Evolutionary conservation across 1,140 invertebrate species (phyloP), one percentile per base, ranked within the genome.

Genomic region (Temnothorax curvispinosus): DNA sequence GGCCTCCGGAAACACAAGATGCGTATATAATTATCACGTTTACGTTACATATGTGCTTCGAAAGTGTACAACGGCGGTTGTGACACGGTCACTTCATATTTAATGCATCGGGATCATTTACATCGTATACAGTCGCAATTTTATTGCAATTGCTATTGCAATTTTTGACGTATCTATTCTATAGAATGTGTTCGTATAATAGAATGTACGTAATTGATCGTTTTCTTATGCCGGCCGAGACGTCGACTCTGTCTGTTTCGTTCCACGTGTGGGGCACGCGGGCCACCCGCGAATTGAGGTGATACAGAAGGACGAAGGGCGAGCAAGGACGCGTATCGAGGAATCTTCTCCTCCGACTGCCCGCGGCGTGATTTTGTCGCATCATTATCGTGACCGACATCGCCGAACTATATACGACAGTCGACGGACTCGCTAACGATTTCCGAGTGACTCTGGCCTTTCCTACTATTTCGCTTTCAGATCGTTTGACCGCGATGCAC

Each of bases 401-500:
- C 75, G 74, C 62, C n/a, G 32, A 62, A 32, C 44, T 44, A 18
- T 27, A 62, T 67, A 52, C 27, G 76, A 50, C 72, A 77, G 65
- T 65, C 56, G 69, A 81, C 56, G n/a, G 32, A 35, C 13, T 71
- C 85, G 77, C 84, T 91, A 91, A 91, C 86, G 90, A 91, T 91
- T 80, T 71, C 69, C 75, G 64, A 88, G 77, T 91, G 90, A 91
- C 90, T 91, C 58, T 77, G 81, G 77, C 58, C 82, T 90, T 91
- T 90, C 84, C 85, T 38, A 62, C 80, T 27, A 47, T 82, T 60
- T 64, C 74, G 64, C 69, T 62, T 60, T 85, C 62, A 44, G 60
- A 62, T 41, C 54, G 64, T 18, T 32, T 32, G 75, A 50, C 32
- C 21, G 62, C 41, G 78, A 72, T 50, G 41, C 64, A 44, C 50